Evolutionary conservation across 2,797 vertebrate species (phyloP).

Genomic region (Xyrichtys novacula): DNA sequence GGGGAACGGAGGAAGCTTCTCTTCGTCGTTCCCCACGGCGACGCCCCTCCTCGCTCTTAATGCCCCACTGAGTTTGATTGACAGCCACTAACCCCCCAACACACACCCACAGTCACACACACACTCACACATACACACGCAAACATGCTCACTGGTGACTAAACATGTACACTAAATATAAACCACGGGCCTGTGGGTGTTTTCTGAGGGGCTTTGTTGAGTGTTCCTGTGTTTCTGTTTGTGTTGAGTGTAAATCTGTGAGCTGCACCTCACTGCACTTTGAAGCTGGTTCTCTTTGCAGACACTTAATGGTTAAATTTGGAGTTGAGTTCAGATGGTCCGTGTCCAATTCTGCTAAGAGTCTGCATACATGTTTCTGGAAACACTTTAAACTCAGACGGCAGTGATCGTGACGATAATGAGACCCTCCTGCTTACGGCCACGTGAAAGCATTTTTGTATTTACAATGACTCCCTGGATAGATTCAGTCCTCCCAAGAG

Average conservation of each 20-base stretch:
- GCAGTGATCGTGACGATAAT: neutral
- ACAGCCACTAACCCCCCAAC: conserved; percentile 56
- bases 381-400: neutral
- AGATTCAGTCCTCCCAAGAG: neutral
- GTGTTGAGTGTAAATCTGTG: neutral
- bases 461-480: neutral
- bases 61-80: conserved; percentile 65
- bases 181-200: conserved; percentile 44
- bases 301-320: neutral
- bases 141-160: conserved; percentile 35
- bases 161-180: conserved; percentile 61
- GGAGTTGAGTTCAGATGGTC: neutral
- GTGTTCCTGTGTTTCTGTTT: conserved; percentile 19
- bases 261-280: neutral
- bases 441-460: neutral
- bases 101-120: conserved; percentile 28
- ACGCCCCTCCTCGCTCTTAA: conserved; percentile 64
- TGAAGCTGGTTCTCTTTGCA: neutral
- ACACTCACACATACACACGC: conserved; percentile 25
- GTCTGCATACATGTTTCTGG: neutral
- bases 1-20: conserved; percentile 14
- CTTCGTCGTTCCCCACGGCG: conserved; percentile 46
- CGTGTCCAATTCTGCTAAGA: neutral
- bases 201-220: conserved; percentile 22
- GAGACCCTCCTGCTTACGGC: conserved; percentile 1